Evolutionary conservation across 2,888 invertebrate species (phyloP).

Genomic region (Boloria selene): DNA sequence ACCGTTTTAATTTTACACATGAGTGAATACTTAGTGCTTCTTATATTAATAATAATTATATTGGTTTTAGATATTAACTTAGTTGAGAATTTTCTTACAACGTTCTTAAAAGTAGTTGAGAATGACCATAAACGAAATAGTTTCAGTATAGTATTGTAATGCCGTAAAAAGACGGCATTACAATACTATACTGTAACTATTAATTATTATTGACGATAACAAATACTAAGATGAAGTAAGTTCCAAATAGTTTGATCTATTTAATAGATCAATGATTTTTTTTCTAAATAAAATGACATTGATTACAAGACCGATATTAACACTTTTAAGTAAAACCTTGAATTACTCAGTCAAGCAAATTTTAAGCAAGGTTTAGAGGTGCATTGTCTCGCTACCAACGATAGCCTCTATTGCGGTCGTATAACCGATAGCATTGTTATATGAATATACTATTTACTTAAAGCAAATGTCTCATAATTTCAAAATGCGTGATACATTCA

Average conservation of each 20-base stretch:
- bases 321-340: slow-evolving; percentile 29
- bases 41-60: no score
- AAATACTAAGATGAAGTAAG: no score
- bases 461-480: slow-evolving; percentile 20
- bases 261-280: background rate
- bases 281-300: slow-evolving; percentile 17
- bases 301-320: slow-evolving; percentile 15
- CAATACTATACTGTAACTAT: no score
- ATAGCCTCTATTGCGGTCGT: slow-evolving; percentile 40
- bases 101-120: no score
- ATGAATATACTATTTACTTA: slow-evolving; percentile 16
- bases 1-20: no score
- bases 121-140: no score
- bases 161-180: no score
- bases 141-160: no score
- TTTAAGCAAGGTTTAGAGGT: slow-evolving; percentile 26
- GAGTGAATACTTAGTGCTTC: no score
- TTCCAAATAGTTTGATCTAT: background rate
- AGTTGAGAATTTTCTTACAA: no score
- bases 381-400: slow-evolving; percentile 48
- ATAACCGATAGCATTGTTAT: slow-evolving; percentile 57
- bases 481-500: slow-evolving; percentile 6
- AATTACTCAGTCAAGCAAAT: slow-evolving; percentile 28
- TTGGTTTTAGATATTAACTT: no score
- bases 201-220: no score